A percentile compares a stretch with the other conserved stretches of the same genome.
Evolutionary conservation across 1,140 invertebrate genomes (phyloP).

Genomic region (Drosophila tropicalis): DNA sequence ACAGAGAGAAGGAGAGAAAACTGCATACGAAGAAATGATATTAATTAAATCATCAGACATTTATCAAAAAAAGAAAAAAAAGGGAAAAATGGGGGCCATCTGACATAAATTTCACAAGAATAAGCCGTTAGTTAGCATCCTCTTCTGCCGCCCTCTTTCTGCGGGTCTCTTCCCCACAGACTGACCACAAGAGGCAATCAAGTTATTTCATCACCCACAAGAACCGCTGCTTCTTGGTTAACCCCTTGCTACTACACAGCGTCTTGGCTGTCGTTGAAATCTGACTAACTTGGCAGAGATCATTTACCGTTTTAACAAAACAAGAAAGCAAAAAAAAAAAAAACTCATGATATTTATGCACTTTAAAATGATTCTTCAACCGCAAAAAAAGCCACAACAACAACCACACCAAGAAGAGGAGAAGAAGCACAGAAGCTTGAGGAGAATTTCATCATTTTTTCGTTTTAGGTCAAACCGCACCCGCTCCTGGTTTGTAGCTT

Average conservation of each 20-base stretch:
- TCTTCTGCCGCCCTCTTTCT: slow-evolving; percentile 5
- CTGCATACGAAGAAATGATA: not conserved
- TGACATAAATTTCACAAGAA: slow-evolving; percentile 32
- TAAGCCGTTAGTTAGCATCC: slow-evolving; percentile 40
- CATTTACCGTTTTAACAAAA: slow-evolving; percentile 65
- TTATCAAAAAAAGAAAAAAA: slow-evolving; percentile 1
- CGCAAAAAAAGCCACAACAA: slow-evolving; percentile 60
- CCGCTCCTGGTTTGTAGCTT: slow-evolving; percentile 28
- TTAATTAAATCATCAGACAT: slow-evolving; percentile 18
- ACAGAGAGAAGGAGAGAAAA: slow-evolving; percentile 26
- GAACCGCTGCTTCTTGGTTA: slow-evolving; percentile 34
- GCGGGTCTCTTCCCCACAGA: not conserved
- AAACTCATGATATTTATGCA: slow-evolving; percentile 67
- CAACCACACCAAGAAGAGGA: slow-evolving; percentile 35
- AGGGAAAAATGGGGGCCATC: not conserved
- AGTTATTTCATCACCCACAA: slow-evolving; percentile 66
- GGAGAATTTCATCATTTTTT: slow-evolving; percentile 64
- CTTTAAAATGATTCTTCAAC: slow-evolving; percentile 72
- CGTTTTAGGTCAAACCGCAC: slow-evolving; percentile 78
- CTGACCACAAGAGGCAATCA: slow-evolving; percentile 67
- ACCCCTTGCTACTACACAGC: slow-evolving; percentile 38
- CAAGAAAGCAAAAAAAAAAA: slow-evolving; percentile 24
- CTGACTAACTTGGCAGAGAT: slow-evolving; percentile 63
- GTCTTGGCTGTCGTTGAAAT: slow-evolving; percentile 52
- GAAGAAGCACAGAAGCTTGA: slow-evolving; percentile 49